Evolutionary conservation across 1,140 invertebrate species (phyloP).

Genomic region (Eurosta solidaginis): DNA sequence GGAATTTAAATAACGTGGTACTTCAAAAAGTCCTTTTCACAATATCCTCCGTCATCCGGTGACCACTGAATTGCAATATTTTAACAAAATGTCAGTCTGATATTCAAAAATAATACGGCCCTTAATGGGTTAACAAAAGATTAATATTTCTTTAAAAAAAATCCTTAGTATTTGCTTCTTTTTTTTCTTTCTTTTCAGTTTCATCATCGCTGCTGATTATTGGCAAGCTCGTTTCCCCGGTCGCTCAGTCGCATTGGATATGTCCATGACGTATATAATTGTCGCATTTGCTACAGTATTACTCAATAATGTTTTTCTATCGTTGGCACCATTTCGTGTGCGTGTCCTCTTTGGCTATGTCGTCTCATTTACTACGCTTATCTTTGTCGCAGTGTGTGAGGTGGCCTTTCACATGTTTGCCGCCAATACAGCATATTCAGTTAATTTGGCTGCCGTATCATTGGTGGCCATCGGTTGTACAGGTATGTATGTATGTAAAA

Average conservation of each 20-base stretch:
- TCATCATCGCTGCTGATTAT: slow-evolving; percentile 88
- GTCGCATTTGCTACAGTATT: slow-evolving; percentile 85
- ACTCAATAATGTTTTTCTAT: slow-evolving; percentile 83
- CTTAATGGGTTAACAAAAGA: no score
- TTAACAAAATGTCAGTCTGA: no score
- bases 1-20: no score
- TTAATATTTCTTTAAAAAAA: no score
- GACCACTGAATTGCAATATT: no score
- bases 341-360: slow-evolving; percentile 88
- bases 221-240: slow-evolving; percentile 83
- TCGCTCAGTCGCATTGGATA: slow-evolving; percentile 86
- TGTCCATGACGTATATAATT: slow-evolving; percentile 87
- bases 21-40: no score
- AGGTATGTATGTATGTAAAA: slow-evolving; percentile 62
- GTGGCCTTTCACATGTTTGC: slow-evolving; percentile 82
- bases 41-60: no score
- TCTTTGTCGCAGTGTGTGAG: slow-evolving; percentile 83
- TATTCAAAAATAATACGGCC: no score
- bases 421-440: slow-evolving; percentile 70
- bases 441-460: slow-evolving; percentile 83
- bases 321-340: slow-evolving; percentile 78
- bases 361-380: slow-evolving; percentile 77
- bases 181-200: slow-evolving; percentile 65
- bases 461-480: slow-evolving; percentile 87
- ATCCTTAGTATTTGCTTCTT: no score